Evolutionary conservation across 1,140 invertebrate genomes (phyloP).

Genomic region (Cydia amplana): DNA sequence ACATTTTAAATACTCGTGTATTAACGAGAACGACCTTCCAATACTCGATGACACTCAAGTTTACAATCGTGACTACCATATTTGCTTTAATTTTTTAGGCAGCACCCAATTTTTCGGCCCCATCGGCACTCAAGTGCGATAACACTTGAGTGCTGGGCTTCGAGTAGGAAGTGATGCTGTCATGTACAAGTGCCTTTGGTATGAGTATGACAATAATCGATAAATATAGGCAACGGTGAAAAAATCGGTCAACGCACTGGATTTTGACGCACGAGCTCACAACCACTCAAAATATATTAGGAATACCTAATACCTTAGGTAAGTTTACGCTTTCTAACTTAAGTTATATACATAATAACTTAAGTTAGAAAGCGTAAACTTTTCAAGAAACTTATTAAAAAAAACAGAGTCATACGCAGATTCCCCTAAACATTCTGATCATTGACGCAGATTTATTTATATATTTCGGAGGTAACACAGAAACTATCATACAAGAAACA

Average conservation of each 20-base stretch:
- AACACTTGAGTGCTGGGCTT: conserved; percentile 37
- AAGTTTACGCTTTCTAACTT: too few species aligned
- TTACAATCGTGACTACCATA: conserved; percentile 38
- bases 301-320: not conserved
- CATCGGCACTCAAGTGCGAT: conserved; percentile 32
- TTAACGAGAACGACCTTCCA: conserved; percentile 9
- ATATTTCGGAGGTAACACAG: too few species aligned
- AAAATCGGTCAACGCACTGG: conserved; percentile 15
- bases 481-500: too few species aligned
- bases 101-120: conserved; percentile 37
- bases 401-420: too few species aligned
- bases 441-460: not conserved
- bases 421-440: too few species aligned
- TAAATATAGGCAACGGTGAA: conserved; percentile 7
- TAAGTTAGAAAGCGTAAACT: too few species aligned
- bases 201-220: conserved; percentile 15
- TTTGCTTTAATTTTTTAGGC: conserved; percentile 42
- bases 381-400: too few species aligned
- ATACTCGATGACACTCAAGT: conserved; percentile 23
- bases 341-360: too few species aligned
- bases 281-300: not conserved
- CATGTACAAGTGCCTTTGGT: conserved; percentile 14
- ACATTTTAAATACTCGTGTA: conserved; percentile 19
- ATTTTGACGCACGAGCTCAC: not conserved
- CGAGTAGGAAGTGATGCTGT: conserved; percentile 32